phyloP scores from a whole-genome alignment of 1,140 invertebrate genomes.

The Phymorhynchus buccinoides region DNA sequence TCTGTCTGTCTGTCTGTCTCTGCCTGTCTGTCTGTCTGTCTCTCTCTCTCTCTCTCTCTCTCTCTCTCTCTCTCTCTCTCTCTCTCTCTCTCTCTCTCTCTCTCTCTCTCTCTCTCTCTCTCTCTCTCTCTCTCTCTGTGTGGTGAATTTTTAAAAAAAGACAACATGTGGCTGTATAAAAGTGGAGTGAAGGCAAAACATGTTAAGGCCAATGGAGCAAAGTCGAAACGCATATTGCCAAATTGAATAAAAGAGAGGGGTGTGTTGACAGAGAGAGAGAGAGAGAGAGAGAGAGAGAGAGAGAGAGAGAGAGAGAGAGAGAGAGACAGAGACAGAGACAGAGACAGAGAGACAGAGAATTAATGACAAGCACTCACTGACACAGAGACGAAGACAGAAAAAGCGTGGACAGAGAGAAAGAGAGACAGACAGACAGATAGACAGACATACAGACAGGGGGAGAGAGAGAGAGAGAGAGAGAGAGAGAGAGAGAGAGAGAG shows the following conservation, averaged over 20 bases:
- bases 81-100: too few relatives aligned
- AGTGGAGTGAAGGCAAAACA: too few relatives aligned
- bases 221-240: too few relatives aligned
- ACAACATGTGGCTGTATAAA: too few relatives aligned
- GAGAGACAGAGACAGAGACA: not conserved
- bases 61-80: slow-evolving; percentile 7
- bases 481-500: not conserved
- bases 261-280: not conserved
- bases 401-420: not conserved
- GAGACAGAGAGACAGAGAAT: not conserved
- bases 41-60: slow-evolving; percentile 14
- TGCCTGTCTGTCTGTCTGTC: slow-evolving; percentile 19
- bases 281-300: not conserved
- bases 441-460: not conserved
- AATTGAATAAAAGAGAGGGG: too few relatives aligned
- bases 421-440: not conserved
- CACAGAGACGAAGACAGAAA: too few relatives aligned
- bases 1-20: slow-evolving; percentile 17
- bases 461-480: not conserved
- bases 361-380: too few relatives aligned
- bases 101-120: too few relatives aligned
- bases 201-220: too few relatives aligned
- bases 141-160: too few relatives aligned
- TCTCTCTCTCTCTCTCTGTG: too few relatives aligned
- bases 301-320: not conserved